Base-by-base conservation (phyloP, 2,888 invertebrate species). In the Tachina lurida region DNA sequence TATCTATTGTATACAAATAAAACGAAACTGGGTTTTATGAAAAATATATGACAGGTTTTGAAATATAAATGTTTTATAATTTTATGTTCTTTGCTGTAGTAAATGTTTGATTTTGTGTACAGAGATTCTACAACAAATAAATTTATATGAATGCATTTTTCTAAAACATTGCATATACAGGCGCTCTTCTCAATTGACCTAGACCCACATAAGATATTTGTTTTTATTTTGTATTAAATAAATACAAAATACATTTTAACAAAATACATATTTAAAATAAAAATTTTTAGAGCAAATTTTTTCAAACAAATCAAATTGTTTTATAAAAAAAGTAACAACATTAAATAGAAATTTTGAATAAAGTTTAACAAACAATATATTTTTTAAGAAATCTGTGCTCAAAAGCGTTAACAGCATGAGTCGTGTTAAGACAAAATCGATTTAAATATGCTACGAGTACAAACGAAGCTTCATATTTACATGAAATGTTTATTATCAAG, bases 191-290 rank as follows among this genome's bases (percentile, higher is more conserved):
- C 15, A 77, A 81, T 47, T 79, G 80, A 73, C 84, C 84, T 84
- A 84, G 84, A 84, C 84, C 71, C 47, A 84, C 60, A 81, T 73
- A 54, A 81, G 15, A 62, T 5, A 39, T 71, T 71, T 79, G 15
- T 73, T 73, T 65, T 58, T 19, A 58, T 63, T 79, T 68, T 63
- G 12, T 10, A 65, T 4, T 52, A 67, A 56, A 43, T 31, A 49
- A 68, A 67, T 49, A 68, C 3, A 52, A 65, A n/a, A 54, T 52
- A 19, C 15, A 43, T 60, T 52, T 15, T 17, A 41, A 1, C 56
- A 2, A 19, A 62, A 73, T 45, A 15, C 47, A 49, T n/a, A 31
- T 22, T 13, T 49, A 8, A 71, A 31, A 5, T 8, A 65, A 22
- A 67, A 56, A 39, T 47, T 39, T 13, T 39, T 10, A 43, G 15